Conservation (phyloP, 2,888 invertebrate genomes). For the Diploptera punctata region DNA sequence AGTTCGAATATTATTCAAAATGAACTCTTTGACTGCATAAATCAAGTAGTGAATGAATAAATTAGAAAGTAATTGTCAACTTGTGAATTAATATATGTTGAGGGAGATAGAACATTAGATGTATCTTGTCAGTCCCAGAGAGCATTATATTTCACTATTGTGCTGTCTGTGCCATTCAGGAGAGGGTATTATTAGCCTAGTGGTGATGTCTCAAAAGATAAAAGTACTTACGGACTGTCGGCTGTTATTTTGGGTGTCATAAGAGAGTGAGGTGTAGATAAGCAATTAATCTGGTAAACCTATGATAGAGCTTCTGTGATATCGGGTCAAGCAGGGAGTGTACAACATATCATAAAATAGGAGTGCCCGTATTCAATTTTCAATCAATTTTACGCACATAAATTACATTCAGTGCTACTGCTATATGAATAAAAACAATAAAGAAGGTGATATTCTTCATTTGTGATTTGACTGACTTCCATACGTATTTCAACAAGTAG, state of each 20-base stretch:
- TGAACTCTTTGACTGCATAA: neutral
- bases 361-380: too few species aligned
- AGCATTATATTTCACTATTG: too few species aligned
- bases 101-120: too few species aligned
- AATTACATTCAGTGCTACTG: neutral
- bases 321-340: neutral
- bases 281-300: conserved; percentile 1
- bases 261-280: neutral
- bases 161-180: neutral
- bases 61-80: neutral
- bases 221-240: neutral
- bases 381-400: neutral
- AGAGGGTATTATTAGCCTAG: neutral
- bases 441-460: neutral
- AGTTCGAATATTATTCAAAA: neutral
- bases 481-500: conserved; percentile 6
- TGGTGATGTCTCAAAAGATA: conserved; percentile 1
- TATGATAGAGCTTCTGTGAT: too few species aligned
- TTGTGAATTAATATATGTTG: too few species aligned
- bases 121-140: conserved; percentile 9
- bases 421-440: neutral
- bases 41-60: neutral
- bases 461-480: too few species aligned
- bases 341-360: neutral
- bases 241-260: neutral